phyloP scores from a whole-genome alignment of 2,113 vertebrate genomes.

The Parus major region DNA sequence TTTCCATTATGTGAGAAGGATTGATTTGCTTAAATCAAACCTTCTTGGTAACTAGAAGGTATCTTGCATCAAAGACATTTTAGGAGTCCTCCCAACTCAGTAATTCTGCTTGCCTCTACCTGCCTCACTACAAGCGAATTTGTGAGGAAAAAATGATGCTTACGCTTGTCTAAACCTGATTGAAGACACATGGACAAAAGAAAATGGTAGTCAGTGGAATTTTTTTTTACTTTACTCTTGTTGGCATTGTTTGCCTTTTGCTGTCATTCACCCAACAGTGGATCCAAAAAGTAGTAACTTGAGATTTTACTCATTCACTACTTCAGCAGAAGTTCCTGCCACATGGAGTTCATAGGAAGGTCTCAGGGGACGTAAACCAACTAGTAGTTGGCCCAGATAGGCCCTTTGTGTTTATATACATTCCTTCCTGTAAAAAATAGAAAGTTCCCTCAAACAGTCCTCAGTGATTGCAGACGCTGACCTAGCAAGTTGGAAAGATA shows the following conservation, averaged over 20 bases:
- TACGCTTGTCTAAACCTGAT: not conserved
- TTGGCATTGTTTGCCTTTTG: not conserved
- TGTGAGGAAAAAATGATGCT: not conserved
- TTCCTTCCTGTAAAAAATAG: not conserved
- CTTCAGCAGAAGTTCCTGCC: constrained; percentile 7
- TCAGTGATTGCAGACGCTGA: not conserved
- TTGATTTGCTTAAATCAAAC: not conserved
- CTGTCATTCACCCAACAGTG: not conserved
- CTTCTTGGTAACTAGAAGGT: not conserved
- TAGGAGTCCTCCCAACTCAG: not conserved
- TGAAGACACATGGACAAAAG: constrained; percentile 1
- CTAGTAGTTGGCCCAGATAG: not conserved
- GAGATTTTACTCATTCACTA: not conserved
- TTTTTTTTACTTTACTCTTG: not conserved
- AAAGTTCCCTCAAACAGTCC: not conserved
- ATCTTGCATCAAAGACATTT: not conserved
- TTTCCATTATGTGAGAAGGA: not conserved
- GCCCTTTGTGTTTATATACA: not conserved
- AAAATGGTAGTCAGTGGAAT: not conserved
- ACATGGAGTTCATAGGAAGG: not conserved
- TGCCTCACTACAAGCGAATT: not conserved
- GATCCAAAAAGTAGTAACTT: constrained; percentile 23
- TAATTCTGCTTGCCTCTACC: constrained; percentile 9
- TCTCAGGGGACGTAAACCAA: not conserved
- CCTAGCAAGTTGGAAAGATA: not conserved